A percentile compares a stretch with the other conserved stretches of the same genome.
phyloP scores from a whole-genome alignment of 2,888 invertebrate species.

The Troides helena region DNA sequence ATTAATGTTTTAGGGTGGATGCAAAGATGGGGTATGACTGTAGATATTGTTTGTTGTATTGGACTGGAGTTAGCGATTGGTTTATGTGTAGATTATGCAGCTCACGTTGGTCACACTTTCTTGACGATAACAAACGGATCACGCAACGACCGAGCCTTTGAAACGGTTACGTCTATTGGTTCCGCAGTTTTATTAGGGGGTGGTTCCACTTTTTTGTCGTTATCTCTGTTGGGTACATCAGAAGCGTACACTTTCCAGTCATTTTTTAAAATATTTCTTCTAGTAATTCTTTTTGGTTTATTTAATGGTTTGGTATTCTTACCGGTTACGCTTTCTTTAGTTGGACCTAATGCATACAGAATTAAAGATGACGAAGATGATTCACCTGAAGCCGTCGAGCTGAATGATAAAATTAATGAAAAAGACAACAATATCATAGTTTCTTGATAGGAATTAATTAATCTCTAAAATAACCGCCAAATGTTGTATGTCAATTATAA shows the following conservation, averaged over 20 bases:
- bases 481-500: not conserved
- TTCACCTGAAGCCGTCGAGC: slow-evolving; percentile 55
- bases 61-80: slow-evolving; percentile 90
- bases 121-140: slow-evolving; percentile 80
- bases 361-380: slow-evolving; percentile 41
- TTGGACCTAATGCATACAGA: slow-evolving; percentile 83
- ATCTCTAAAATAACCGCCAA: not conserved
- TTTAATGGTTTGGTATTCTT: slow-evolving; percentile 88
- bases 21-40: slow-evolving; percentile 90
- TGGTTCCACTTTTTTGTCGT: slow-evolving; percentile 86
- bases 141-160: slow-evolving; percentile 79
- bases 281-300: slow-evolving; percentile 88
- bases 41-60: slow-evolving; percentile 90
- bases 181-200: slow-evolving; percentile 89
- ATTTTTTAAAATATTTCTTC: slow-evolving; percentile 87
- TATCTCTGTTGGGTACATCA: slow-evolving; percentile 85
- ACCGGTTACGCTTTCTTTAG: slow-evolving; percentile 86
- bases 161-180: slow-evolving; percentile 86
- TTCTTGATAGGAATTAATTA: slow-evolving; percentile 7
- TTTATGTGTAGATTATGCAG: slow-evolving; percentile 91
- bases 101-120: slow-evolving; percentile 90
- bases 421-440: slow-evolving; percentile 31
- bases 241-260: slow-evolving; percentile 88
- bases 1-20: slow-evolving; percentile 88
- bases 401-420: slow-evolving; percentile 53